phyloP scores from a whole-genome alignment of 2,113 vertebrate species.

The Tinamus guttatus region DNA sequence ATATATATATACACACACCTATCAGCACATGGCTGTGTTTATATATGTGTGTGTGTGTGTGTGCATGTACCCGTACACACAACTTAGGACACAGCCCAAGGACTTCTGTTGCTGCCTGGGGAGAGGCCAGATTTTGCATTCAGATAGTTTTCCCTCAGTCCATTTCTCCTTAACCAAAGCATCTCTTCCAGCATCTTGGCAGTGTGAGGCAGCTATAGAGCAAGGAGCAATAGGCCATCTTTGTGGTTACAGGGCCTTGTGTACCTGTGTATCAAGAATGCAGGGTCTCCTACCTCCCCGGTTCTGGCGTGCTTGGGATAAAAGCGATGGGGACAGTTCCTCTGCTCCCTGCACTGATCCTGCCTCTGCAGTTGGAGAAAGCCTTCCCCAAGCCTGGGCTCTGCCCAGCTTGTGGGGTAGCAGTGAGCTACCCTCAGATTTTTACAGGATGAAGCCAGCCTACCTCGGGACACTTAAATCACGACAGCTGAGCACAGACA shows the following conservation, averaged over 20 bases:
- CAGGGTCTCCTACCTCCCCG: background rate
- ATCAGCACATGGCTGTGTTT: background rate
- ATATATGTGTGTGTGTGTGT: conserved; percentile 4
- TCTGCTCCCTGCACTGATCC: background rate
- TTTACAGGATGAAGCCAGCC: rapidly evolving
- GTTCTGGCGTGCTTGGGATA: background rate
- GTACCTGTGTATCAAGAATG: rapidly evolving
- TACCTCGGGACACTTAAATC: rapidly evolving
- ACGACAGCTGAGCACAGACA: rapidly evolving
- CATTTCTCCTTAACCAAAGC: rapidly evolving
- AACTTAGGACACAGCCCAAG: rapidly evolving
- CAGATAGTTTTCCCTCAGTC: background rate
- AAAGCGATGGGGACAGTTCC: background rate
- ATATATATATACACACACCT: background rate
- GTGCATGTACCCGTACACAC: background rate
- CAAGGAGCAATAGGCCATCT: background rate
- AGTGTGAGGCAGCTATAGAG: rapidly evolving
- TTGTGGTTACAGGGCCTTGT: background rate
- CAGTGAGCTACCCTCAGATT: rapidly evolving
- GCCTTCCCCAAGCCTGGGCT: background rate
- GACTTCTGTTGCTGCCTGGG: background rate
- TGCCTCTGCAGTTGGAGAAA: rapidly evolving
- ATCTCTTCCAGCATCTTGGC: rapidly evolving
- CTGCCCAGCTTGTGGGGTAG: background rate
- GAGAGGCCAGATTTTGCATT: background rate